Evolutionary conservation across 1,140 invertebrate genomes (phyloP).

Genomic region (Eufriesea mexicana): DNA sequence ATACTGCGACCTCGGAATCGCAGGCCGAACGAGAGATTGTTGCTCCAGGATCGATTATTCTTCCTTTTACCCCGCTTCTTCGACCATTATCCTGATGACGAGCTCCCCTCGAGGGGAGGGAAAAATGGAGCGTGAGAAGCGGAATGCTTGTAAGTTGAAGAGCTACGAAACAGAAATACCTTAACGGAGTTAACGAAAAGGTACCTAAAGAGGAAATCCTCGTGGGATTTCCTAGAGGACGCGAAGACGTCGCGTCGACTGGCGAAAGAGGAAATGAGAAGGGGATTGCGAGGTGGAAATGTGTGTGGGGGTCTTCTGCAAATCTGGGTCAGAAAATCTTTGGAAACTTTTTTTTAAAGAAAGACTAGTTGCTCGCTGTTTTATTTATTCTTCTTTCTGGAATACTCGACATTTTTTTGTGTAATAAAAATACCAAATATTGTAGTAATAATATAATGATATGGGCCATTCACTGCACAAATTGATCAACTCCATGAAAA

Average conservation of each 20-base stretch:
- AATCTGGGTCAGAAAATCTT: no score
- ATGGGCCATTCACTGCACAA: no score
- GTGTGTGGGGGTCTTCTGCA: not conserved
- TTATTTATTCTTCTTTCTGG: no score
- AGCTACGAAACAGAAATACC: constrained; percentile 16
- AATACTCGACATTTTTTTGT: no score
- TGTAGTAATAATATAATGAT: no score
- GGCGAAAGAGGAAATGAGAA: not conserved
- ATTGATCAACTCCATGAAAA: no score
- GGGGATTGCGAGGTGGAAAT: not conserved
- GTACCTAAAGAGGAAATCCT: constrained; percentile 57
- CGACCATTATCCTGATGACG: not conserved
- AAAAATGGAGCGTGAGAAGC: constrained; percentile 10
- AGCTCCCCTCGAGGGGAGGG: no score
- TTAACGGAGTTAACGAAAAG: constrained; percentile 62
- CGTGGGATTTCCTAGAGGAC: constrained; percentile 45
- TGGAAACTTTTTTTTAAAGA: no score
- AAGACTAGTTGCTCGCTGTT: no score
- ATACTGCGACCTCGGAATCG: constrained; percentile 18
- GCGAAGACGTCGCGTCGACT: constrained; percentile 3
- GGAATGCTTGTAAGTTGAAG: not conserved
- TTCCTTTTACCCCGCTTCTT: not conserved
- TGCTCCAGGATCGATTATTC: constrained; percentile 24
- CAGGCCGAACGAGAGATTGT: no score
- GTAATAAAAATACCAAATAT: no score